Base-by-base conservation (phyloP, 2,888 invertebrate species). In the Metellina segmentata region DNA sequence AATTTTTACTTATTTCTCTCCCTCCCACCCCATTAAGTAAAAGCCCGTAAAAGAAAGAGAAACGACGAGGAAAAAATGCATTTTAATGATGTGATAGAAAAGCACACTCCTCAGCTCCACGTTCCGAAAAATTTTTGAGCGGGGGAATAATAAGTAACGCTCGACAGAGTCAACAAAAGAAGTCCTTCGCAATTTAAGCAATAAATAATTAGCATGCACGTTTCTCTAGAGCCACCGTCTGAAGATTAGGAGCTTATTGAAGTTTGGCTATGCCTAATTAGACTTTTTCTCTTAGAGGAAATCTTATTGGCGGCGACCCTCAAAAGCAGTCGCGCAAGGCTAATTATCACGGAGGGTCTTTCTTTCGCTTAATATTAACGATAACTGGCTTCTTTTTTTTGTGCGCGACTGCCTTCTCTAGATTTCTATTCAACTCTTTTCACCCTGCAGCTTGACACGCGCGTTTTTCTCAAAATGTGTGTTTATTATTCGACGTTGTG, bases 251-350 rank as follows among this genome's bases (percentile, higher is more conserved):
- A 87, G 88, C 88, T 88, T 91, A 91, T 88, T 88, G 91, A 91
- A 91, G 87, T 91, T 87, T 79, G 91, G 81, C 86, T 85, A 88
- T 87, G 91, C 83, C 91, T 91, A 91, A 91, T 91, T 91, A 91
- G 85, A 81, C 85, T 88, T 88, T 88, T 91, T 91, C 87, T 91
- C 74, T 88, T 88, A 85, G 20, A 88, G 79, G 72, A 87, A 79
- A 91, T 81, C 77, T 87, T 88, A 83, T 91, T 88, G 87, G 85
- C 51, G 48, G 51, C 71, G 77, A 16, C 71, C 78, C 85, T 91
- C 81, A 79, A 88, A 91, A 51, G 81, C 85, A 61, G 78, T 53
- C 69, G 74, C 49, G 74, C 83, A 51, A 20, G 70, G 91, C 88
- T 91, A 91, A 91, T 88, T 91, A 88, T 82, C 88, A 71, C 53